Evolutionary conservation across 2,888 invertebrate species (phyloP).

Genomic region (Ochropleura plecta): DNA sequence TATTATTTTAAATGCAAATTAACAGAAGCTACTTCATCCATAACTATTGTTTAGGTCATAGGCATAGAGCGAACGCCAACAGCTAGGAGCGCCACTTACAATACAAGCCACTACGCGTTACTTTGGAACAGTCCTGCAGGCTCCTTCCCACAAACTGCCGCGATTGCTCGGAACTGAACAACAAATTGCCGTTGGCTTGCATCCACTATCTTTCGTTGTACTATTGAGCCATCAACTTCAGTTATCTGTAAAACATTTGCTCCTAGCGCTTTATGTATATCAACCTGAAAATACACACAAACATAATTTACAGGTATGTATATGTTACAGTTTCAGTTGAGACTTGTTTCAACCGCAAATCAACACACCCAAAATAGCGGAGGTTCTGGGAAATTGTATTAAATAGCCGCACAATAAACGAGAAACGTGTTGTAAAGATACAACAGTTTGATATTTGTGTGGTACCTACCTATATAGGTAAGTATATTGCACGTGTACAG

Average conservation of each 20-base stretch:
- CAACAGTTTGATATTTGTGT: background rate
- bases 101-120: background rate
- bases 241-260: slow-evolving; percentile 22
- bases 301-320: slow-evolving; percentile 15
- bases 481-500: background rate
- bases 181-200: slow-evolving; percentile 15
- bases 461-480: no score
- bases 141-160: background rate
- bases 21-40: background rate
- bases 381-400: slow-evolving; percentile 17
- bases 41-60: background rate
- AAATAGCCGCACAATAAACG: background rate
- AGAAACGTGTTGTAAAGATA: background rate
- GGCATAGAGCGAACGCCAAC: background rate
- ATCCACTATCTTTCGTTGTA: slow-evolving; percentile 23
- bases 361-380: slow-evolving; percentile 8
- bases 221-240: slow-evolving; percentile 24
- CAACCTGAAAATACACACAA: slow-evolving; percentile 1
- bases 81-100: background rate
- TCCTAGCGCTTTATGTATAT: slow-evolving; percentile 1
- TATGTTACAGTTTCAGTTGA: background rate
- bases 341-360: slow-evolving; percentile 21
- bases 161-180: background rate
- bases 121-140: background rate
- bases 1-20: background rate